phyloP scores from a whole-genome alignment of 2,797 vertebrate genomes.

The Microtus agrestis region DNA sequence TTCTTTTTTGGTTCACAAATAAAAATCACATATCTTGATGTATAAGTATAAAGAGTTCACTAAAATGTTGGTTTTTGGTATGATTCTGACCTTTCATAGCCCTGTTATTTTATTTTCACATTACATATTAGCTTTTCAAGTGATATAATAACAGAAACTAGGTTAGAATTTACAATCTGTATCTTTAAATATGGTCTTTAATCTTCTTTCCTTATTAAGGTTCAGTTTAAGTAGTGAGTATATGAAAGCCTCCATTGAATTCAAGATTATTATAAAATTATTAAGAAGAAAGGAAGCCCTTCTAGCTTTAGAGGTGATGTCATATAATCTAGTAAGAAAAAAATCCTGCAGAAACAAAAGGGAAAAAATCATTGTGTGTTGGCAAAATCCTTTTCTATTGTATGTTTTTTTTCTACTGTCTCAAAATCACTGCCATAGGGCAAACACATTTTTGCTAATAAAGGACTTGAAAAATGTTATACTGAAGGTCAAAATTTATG shows the following conservation, averaged over 20 bases:
- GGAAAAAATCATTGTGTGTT: conserved; percentile 69
- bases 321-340: conserved; percentile 70
- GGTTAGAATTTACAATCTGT: conserved; percentile 78
- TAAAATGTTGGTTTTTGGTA: conserved; percentile 76
- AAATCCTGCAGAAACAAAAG: conserved; percentile 75
- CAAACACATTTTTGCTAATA: conserved; percentile 78
- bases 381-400: conserved; percentile 73
- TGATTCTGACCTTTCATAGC: conserved; percentile 78
- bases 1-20: conserved; percentile 78
- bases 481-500: conserved; percentile 82
- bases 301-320: conserved; percentile 76
- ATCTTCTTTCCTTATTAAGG: conserved; percentile 79
- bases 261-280: conserved; percentile 75
- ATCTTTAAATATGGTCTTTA: conserved; percentile 74
- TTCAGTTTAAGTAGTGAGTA: conserved; percentile 58
- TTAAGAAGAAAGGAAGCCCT: conserved; percentile 69
- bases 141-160: conserved; percentile 78
- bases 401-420: conserved; percentile 74
- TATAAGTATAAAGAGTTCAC: conserved; percentile 77
- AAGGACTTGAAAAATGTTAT: conserved; percentile 80
- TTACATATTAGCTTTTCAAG: conserved; percentile 75
- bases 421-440: conserved; percentile 81
- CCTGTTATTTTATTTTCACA: conserved; percentile 72
- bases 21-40: conserved; percentile 77
- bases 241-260: conserved; percentile 64